These are phyloP conservation scores for Cheiracanthium punctorium DNA, from an alignment of 2,888 invertebrate genomes.

Conservation along the genomic window DNA sequence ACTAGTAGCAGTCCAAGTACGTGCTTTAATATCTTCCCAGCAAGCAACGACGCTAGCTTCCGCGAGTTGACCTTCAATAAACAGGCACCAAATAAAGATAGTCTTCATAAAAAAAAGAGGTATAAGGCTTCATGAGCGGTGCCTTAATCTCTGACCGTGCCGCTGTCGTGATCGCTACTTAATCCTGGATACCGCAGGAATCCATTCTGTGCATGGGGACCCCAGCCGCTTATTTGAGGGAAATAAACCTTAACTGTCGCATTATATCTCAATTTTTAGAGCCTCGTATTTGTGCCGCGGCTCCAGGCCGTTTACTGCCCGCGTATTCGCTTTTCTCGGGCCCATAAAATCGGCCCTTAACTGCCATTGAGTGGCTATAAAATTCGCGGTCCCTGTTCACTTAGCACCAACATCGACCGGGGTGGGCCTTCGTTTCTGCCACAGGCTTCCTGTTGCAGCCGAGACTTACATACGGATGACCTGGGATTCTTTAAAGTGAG, in stretches of 20 bases:
- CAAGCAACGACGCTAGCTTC: background rate
- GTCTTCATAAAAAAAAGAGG: conserved; percentile 8
- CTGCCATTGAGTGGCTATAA: conserved; percentile 69
- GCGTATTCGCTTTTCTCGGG: conserved; percentile 56
- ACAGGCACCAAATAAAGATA: background rate
- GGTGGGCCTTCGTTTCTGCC: conserved; percentile 24
- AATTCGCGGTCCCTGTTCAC: conserved; percentile 48
- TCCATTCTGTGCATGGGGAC: conserved; percentile 23
- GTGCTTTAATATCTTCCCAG: background rate
- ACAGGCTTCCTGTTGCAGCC: conserved; percentile 24
- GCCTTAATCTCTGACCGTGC: conserved; percentile 22
- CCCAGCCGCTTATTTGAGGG: conserved; percentile 61
- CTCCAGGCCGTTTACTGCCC: conserved; percentile 56
- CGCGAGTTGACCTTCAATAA: conserved; percentile 16
- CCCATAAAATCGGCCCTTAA: conserved; percentile 67
- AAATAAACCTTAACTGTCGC: conserved; percentile 69
- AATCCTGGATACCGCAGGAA: conserved; percentile 57
- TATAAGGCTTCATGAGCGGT: background rate
- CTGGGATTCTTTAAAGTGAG: background rate
- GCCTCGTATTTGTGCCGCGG: conserved; percentile 65
- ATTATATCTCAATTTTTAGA: conserved; percentile 67
- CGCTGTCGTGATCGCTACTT: conserved; percentile 51
- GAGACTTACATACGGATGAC: conserved; percentile 11
- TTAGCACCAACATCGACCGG: conserved; percentile 57
- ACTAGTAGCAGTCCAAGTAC: too few relatives aligned